phyloP scores from a whole-genome alignment of 2,113 vertebrate genomes.

The Cnemophilus loriae region DNA sequence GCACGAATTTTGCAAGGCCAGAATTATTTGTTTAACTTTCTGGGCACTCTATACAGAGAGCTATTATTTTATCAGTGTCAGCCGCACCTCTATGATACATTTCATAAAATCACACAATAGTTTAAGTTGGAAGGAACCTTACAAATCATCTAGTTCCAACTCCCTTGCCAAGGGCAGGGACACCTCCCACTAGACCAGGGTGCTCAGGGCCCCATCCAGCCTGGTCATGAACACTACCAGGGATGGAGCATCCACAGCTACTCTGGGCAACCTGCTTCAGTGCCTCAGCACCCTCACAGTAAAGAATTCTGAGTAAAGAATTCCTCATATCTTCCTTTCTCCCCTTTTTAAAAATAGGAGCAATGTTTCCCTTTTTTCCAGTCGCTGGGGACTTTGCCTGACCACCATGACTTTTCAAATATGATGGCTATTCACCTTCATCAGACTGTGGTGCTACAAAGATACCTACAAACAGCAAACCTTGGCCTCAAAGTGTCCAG shows the following conservation, averaged over 20 bases:
- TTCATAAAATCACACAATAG: neutral
- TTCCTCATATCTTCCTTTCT: neutral
- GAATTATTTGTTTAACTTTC: neutral
- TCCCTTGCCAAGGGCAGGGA: neutral
- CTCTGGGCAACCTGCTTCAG: neutral
- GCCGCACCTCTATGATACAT: neutral
- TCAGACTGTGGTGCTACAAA: neutral
- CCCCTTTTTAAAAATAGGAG: neutral
- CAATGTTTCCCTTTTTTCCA: neutral
- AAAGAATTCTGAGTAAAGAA: neutral
- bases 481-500: neutral
- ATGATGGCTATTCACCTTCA: too few relatives aligned
- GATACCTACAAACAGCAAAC: neutral
- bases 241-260: neutral
- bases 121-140: neutral
- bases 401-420: neutral
- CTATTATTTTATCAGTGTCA: neutral
- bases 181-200: rapidly evolving
- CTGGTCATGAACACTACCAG: neutral
- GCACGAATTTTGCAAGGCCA: neutral
- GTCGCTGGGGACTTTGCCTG: rapidly evolving
- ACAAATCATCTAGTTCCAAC: neutral
- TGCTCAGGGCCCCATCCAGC: neutral
- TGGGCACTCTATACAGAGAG: neutral
- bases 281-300: neutral